Percentiles rank a stretch among this genome's conserved stretches.
Evolutionary conservation across 2,888 invertebrate genomes (phyloP).

Genomic region (Cheilosia grossa): DNA sequence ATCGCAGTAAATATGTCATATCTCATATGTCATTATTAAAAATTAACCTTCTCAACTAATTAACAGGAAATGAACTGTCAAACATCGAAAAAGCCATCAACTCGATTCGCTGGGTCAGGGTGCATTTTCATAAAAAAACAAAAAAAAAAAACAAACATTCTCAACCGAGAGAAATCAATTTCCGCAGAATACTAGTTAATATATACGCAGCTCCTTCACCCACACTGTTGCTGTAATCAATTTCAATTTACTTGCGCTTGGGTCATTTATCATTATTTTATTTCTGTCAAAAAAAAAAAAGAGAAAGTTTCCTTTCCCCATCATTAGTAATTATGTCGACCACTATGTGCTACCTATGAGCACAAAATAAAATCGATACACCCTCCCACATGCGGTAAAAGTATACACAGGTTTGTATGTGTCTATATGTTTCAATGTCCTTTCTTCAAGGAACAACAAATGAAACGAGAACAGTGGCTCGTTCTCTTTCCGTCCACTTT

Average conservation of each 20-base stretch:
- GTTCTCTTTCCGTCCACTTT: conserved; percentile 67
- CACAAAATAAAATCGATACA: conserved; percentile 63
- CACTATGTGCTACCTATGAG: conserved; percentile 53
- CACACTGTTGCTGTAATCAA: conserved; percentile 47
- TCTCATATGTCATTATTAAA: neutral
- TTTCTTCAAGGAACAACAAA: conserved; percentile 20
- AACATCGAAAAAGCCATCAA: conserved; percentile 22
- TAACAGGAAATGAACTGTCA: conserved; percentile 53
- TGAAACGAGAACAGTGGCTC: neutral
- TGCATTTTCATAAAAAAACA: neutral
- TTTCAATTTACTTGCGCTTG: conserved; percentile 66
- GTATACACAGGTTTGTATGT: neutral
- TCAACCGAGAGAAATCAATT: conserved; percentile 19
- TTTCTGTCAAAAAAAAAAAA: conserved; percentile 63
- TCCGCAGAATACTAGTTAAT: conserved; percentile 22
- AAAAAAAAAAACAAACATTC: neutral
- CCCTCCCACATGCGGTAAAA: conserved; percentile 21
- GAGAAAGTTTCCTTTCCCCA: conserved; percentile 67
- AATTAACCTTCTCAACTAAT: conserved; percentile 39
- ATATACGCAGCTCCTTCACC: neutral
- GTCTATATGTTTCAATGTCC: conserved; percentile 6
- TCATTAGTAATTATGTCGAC: conserved; percentile 73
- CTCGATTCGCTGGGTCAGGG: conserved; percentile 6
- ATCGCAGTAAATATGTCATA: neutral
- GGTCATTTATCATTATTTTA: conserved; percentile 73